Percentiles rank a stretch among this genome's conserved stretches.
phyloP scores from a whole-genome alignment of 1,140 invertebrate species.

The Leptinotarsa defecta region DNA sequence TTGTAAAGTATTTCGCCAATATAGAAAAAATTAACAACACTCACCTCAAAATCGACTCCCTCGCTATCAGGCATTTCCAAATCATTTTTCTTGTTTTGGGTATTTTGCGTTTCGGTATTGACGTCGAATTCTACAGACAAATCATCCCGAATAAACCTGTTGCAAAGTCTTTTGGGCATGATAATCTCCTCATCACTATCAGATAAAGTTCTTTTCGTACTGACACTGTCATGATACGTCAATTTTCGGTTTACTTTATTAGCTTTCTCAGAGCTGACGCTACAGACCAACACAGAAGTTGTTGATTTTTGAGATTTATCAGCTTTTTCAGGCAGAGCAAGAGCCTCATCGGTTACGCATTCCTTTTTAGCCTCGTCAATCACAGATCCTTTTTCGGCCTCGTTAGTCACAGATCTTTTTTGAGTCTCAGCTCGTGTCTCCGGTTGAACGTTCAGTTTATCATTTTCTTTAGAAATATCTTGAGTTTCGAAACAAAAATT shows the following conservation, averaged over 20 bases:
- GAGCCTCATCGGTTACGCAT: not conserved
- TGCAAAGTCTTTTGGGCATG: conserved; percentile 25
- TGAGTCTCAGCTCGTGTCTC: not conserved
- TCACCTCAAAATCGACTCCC: conserved; percentile 39
- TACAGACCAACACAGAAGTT: not conserved
- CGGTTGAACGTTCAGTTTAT: not conserved
- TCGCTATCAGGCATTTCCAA: conserved; percentile 25
- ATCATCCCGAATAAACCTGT: conserved; percentile 36
- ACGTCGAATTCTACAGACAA: conserved; percentile 36
- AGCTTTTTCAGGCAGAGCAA: not conserved
- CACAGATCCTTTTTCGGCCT: not conserved
- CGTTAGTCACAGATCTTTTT: not conserved
- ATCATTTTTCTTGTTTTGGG: not conserved
- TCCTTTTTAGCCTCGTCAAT: not conserved
- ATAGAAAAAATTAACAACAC: not conserved
- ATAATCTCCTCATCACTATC: conserved; percentile 36
- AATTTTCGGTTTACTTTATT: conserved; percentile 21
- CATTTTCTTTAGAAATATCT: not conserved
- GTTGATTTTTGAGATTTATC: not conserved
- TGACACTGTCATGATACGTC: not conserved
- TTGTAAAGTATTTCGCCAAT: too few species aligned
- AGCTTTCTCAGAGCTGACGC: not conserved
- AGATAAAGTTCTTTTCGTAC: conserved; percentile 20
- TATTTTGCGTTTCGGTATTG: conserved; percentile 12
- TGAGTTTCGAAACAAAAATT: conserved; percentile 4